These are phyloP conservation scores for Sinocyclocheilus anophthalmus DNA, from an alignment of 2,113 vertebrate species.

Conservation along the genomic window DNA sequence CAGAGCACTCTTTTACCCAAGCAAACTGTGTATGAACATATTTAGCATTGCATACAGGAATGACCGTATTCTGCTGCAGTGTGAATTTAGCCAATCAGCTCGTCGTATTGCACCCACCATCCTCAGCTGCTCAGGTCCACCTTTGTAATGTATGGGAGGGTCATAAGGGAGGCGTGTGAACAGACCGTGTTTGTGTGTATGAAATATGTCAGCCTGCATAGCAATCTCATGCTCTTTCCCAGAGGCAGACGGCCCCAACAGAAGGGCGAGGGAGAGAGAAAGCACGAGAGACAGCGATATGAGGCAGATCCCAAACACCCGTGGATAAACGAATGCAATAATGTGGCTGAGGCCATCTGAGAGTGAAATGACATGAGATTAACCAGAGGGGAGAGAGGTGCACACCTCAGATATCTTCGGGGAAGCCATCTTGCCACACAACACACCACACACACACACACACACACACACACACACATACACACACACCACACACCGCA, in stretches of 20 bases:
- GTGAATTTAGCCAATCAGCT: neutral
- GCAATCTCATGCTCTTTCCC: constrained; percentile 35
- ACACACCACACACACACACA: neutral
- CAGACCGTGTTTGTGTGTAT: constrained; percentile 8
- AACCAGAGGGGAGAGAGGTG: constrained; percentile 39
- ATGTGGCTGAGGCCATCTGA: constrained; percentile 26
- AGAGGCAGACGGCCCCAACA: constrained; percentile 29
- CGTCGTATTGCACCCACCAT: neutral
- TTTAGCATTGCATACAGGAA: neutral
- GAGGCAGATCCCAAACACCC: constrained; percentile 23
- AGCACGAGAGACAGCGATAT: neutral
- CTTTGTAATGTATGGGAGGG: neutral
- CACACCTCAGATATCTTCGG: constrained; percentile 23
- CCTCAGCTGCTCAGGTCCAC: neutral
- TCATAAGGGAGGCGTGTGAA: neutral
- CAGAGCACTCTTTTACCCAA: neutral
- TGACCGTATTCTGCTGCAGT: neutral
- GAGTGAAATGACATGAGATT: constrained; percentile 46
- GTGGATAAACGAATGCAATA: constrained; percentile 40
- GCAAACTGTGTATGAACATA: neutral
- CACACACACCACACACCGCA: neutral
- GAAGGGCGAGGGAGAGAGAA: neutral
- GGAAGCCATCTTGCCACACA: neutral
- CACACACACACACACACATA: neutral
- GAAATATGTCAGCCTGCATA: neutral